Conservation (phyloP, 2,113 vertebrate species). For the Poicephalus meyeri region DNA sequence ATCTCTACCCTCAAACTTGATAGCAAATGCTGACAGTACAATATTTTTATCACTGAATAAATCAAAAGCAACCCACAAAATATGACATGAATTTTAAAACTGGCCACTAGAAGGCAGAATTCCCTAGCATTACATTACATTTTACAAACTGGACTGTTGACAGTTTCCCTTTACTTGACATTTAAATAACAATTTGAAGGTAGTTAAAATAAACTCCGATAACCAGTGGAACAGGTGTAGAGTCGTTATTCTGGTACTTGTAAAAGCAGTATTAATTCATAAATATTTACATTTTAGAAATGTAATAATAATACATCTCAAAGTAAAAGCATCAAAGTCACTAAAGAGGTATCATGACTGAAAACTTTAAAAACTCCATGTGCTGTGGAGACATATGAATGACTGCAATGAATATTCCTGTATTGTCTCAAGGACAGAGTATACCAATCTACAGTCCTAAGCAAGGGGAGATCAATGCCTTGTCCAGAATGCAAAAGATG, state of each 20-base stretch:
- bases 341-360: not conserved
- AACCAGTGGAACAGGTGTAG: not conserved
- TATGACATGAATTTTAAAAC: not conserved
- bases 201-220: constrained; percentile 6
- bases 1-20: not conserved
- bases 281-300: not conserved
- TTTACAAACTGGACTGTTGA: not conserved
- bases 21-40: not conserved
- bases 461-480: not conserved
- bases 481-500: not conserved
- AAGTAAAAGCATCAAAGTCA: not conserved
- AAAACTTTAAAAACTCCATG: not conserved
- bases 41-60: not conserved
- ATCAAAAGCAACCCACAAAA: not conserved
- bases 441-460: not conserved
- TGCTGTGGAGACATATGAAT: not conserved
- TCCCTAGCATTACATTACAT: not conserved
- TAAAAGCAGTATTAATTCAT: not conserved
- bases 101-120: constrained; percentile 65
- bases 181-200: not conserved
- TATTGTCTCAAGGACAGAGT: not conserved
- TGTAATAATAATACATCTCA: not conserved
- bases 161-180: not conserved
- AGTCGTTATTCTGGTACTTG: not conserved
- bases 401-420: not conserved